Evolutionary conservation across 2,113 vertebrate genomes (phyloP).

Genomic region (Casuarius casuarius): DNA sequence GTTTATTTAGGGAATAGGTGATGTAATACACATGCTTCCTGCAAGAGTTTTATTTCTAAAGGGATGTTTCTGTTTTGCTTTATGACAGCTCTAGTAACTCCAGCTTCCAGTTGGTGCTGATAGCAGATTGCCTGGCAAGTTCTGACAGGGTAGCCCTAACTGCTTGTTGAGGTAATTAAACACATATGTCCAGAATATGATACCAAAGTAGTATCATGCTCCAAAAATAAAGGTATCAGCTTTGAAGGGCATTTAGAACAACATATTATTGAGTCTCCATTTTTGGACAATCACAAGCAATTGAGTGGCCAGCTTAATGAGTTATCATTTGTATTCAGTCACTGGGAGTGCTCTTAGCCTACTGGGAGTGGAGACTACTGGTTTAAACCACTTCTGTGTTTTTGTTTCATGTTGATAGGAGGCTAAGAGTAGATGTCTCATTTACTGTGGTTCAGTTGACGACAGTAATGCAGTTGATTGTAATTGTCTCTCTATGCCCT

Average conservation of each 20-base stretch:
- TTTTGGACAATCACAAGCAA: too few species aligned
- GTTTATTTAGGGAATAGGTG: background rate
- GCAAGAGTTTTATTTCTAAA: background rate
- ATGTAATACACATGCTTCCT: too few species aligned
- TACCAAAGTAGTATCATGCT: background rate
- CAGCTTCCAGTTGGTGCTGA: background rate
- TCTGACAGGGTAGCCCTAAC: background rate
- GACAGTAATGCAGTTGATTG: too few species aligned
- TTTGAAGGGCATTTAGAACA: background rate
- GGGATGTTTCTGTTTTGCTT: background rate
- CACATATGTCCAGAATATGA: background rate
- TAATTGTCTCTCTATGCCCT: too few species aligned
- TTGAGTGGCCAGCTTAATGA: too few species aligned
- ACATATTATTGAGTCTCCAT: background rate
- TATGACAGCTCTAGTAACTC: background rate
- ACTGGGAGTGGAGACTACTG: too few species aligned
- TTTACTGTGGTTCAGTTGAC: too few species aligned
- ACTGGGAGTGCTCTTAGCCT: too few species aligned
- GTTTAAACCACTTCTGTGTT: too few species aligned
- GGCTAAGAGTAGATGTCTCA: too few species aligned
- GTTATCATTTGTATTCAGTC: too few species aligned
- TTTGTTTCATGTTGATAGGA: too few species aligned
- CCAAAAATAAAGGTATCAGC: background rate
- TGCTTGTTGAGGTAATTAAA: background rate
- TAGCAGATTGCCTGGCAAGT: background rate